Evolutionary conservation across 2,797 vertebrate species (phyloP).

Genomic region (Sebastes kiyomatsui): DNA sequence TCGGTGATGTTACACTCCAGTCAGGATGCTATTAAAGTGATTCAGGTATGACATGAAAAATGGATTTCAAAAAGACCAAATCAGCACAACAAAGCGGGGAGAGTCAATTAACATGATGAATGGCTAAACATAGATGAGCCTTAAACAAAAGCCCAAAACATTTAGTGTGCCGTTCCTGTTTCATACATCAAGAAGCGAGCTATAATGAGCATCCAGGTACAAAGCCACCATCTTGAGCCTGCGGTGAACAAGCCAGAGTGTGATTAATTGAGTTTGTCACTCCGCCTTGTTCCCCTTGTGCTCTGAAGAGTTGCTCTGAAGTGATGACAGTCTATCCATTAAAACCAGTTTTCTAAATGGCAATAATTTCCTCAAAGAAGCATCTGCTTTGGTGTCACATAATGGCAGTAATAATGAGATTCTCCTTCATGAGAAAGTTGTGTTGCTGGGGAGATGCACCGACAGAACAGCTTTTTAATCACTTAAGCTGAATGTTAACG

Average conservation of each 20-base stretch:
- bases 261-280: conserved; percentile 77
- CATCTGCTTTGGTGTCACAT: conserved; percentile 70
- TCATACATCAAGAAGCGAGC: conserved; percentile 66
- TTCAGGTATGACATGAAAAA: conserved; percentile 63
- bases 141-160: conserved; percentile 68
- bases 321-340: conserved; percentile 70
- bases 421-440: conserved; percentile 43
- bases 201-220: conserved; percentile 72
- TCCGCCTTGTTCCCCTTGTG: conserved; percentile 59
- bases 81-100: conserved; percentile 65
- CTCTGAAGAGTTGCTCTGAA: conserved; percentile 62
- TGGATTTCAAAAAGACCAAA: conserved; percentile 60
- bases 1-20: conserved; percentile 19
- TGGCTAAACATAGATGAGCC: conserved; percentile 45
- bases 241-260: conserved; percentile 54
- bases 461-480: conserved; percentile 55
- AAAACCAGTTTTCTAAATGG: conserved; percentile 64
- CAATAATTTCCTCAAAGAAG: conserved; percentile 69
- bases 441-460: conserved; percentile 45
- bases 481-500: conserved; percentile 33
- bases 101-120: conserved; percentile 76
- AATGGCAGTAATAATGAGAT: conserved; percentile 70
- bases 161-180: conserved; percentile 58
- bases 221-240: conserved; percentile 71
- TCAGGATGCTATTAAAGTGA: conserved; percentile 40